Percentiles rank a stretch among this genome's conserved stretches.
Conservation (phyloP, 2,113 vertebrate genomes). For the Bufo bufo region DNA sequence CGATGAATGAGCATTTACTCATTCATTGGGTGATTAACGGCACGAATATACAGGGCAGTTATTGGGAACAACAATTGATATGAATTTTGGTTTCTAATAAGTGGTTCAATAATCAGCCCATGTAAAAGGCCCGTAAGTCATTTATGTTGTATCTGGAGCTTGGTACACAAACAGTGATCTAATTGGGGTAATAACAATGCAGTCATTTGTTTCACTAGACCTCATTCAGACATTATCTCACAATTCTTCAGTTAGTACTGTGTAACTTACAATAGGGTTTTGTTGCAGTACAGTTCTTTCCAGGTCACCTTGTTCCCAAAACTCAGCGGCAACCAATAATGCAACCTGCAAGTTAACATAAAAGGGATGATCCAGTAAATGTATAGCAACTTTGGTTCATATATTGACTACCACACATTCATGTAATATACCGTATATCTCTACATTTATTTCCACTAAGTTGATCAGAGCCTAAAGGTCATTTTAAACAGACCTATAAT, state of each 20-base stretch:
- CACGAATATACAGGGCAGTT: no score
- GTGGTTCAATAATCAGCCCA: no score
- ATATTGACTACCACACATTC: neutral
- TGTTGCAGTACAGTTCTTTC: slow-evolving; percentile 92
- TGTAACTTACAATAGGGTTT: slow-evolving; percentile 90
- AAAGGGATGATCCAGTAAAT: neutral
- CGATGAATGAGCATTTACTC: no score
- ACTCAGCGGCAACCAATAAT: slow-evolving; percentile 91
- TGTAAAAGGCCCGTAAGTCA: no score
- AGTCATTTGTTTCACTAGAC: neutral
- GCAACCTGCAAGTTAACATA: slow-evolving; percentile 79
- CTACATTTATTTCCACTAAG: neutral
- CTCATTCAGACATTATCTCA: neutral
- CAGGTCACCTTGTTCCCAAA: slow-evolving; percentile 98
- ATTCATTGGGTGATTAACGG: no score
- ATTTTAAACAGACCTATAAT: no score
- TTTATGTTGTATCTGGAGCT: neutral
- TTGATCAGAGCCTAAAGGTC: neutral
- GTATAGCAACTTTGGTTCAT: neutral
- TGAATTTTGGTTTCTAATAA: no score
- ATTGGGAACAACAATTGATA: no score
- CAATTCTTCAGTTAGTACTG: neutral
- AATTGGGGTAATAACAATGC: neutral
- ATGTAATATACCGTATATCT: neutral
- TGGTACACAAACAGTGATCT: neutral